These are phyloP conservation scores for Ophonus ardosiacus DNA, from an alignment of 2,888 invertebrate genomes.

Conservation along the genomic window DNA sequence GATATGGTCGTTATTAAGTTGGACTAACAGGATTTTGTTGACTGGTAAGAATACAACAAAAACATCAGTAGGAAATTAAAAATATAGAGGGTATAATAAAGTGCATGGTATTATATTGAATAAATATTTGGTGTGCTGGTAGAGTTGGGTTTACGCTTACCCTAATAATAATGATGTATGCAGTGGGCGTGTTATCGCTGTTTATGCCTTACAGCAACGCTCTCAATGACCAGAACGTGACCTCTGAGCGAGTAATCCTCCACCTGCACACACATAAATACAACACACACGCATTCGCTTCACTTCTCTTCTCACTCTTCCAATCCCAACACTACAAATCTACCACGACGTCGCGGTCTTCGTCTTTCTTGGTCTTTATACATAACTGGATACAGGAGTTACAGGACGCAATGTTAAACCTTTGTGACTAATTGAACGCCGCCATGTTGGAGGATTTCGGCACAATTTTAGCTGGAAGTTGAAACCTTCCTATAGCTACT, in stretches of 20 bases:
- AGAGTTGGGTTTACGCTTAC: neutral
- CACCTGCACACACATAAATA: slow-evolving; percentile 14
- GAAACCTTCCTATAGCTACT: too few relatives aligned
- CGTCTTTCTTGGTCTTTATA: too few relatives aligned
- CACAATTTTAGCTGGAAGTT: too few relatives aligned
- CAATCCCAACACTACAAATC: neutral
- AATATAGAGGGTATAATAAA: neutral
- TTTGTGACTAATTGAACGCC: too few relatives aligned
- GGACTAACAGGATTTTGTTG: neutral
- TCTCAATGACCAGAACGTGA: slow-evolving; percentile 60
- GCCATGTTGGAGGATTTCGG: too few relatives aligned
- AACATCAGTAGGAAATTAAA: neutral
- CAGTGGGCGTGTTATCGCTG: slow-evolving; percentile 41
- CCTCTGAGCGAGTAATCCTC: slow-evolving; percentile 18
- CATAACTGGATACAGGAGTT: too few relatives aligned
- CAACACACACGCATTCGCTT: neutral
- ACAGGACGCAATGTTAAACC: too few relatives aligned
- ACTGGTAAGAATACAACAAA: neutral
- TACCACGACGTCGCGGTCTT: neutral
- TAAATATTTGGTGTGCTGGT: slow-evolving; percentile 38
- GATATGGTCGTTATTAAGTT: slow-evolving; percentile 25
- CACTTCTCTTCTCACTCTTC: neutral
- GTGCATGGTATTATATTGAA: neutral
- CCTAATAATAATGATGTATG: slow-evolving; percentile 52
- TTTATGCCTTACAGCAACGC: slow-evolving; percentile 49